A percentile compares a stretch with the other conserved stretches of the same genome.
Evolutionary conservation across 2,888 invertebrate genomes (phyloP).

Genomic region (Oscheius sp.): DNA sequence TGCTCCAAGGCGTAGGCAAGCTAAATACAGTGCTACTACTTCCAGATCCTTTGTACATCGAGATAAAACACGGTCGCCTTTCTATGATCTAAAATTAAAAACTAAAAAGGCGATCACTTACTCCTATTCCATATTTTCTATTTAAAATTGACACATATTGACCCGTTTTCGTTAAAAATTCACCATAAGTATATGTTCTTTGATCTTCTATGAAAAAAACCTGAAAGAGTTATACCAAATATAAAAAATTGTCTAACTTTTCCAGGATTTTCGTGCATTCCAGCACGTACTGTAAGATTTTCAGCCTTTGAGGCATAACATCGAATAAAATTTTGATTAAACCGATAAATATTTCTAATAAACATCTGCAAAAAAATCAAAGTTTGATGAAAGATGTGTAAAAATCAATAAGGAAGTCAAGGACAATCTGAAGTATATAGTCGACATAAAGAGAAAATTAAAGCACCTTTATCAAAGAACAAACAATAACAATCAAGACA

Average conservation of each 20-base stretch:
- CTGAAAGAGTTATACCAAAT: conserved; percentile 17
- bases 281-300: conserved; percentile 33
- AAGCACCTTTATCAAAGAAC: neutral
- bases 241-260: conserved; percentile 13
- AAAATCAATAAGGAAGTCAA: neutral
- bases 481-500: conserved; percentile 4
- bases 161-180: conserved; percentile 62
- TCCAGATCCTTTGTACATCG: conserved; percentile 67
- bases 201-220: conserved; percentile 50
- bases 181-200: conserved; percentile 56
- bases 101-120: conserved; percentile 33
- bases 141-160: conserved; percentile 62
- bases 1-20: conserved; percentile 69
- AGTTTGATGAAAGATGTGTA: neutral
- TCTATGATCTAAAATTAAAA: conserved; percentile 43
- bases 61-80: conserved; percentile 70
- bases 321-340: neutral
- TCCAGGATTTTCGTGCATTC: conserved; percentile 30
- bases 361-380: neutral
- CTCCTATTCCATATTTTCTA: conserved; percentile 60
- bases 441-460: neutral
- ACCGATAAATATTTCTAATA: neutral
- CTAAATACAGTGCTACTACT: conserved; percentile 69
- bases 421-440: too few relatives aligned
- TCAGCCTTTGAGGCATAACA: conserved; percentile 25